Conservation (phyloP, 1,140 invertebrate species). For the Hirudo medicinalis region DNA sequence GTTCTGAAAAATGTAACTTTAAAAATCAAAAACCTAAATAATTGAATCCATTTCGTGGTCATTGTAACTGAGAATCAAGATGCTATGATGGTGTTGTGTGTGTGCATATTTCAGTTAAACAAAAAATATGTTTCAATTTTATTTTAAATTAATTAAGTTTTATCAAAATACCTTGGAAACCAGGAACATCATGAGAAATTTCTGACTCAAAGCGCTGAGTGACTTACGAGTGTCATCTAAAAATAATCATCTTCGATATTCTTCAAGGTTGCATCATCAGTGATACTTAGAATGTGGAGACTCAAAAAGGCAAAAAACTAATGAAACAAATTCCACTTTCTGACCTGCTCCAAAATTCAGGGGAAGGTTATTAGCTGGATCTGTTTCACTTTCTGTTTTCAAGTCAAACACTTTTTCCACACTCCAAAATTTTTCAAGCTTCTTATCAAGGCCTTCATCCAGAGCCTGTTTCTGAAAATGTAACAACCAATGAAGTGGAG, state of each 20-base stretch:
- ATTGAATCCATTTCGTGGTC: not conserved
- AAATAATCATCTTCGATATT: not conserved
- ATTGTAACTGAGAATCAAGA: not conserved
- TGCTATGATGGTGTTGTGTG: no score
- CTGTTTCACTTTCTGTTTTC: not conserved
- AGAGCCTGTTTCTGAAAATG: conserved; percentile 31
- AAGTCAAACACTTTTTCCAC: not conserved
- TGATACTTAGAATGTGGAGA: not conserved
- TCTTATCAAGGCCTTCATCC: conserved; percentile 34
- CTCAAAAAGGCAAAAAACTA: not conserved
- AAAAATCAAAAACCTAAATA: no score
- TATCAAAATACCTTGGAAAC: conserved; percentile 49
- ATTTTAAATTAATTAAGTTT: no score
- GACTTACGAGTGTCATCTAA: conserved; percentile 46
- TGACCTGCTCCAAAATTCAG: not conserved
- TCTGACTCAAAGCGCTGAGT: conserved; percentile 55
- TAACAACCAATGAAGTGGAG: not conserved
- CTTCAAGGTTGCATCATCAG: no score
- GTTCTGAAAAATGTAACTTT: conserved; percentile 39
- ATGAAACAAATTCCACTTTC: not conserved
- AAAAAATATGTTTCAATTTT: not conserved
- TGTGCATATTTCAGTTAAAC: not conserved
- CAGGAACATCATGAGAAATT: conserved; percentile 59
- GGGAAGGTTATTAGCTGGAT: not conserved
- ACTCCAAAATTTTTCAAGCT: conserved; percentile 30